A percentile compares a stretch with the other conserved stretches of the same genome.
Conservation (phyloP, 2,113 vertebrate species). For the Cyprinodon variegatus region DNA sequence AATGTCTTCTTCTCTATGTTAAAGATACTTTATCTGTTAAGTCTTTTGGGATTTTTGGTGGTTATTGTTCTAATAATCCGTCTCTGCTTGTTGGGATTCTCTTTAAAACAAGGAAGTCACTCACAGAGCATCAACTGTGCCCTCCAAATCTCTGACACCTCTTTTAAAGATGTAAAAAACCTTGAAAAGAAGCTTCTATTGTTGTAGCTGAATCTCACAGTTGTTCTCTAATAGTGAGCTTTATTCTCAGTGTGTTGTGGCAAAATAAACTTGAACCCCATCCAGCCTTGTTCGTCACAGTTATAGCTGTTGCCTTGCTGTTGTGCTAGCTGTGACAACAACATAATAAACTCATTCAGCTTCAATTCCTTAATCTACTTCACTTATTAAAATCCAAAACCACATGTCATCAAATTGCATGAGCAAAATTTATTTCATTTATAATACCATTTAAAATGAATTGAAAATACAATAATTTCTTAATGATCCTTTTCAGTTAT, state of each 20-base stretch:
- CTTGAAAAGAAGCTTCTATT: neutral
- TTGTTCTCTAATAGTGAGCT: neutral
- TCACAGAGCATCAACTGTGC: neutral
- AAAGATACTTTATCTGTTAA: too few species aligned
- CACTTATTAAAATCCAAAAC: neutral
- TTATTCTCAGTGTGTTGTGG: neutral
- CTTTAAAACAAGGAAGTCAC: too few species aligned
- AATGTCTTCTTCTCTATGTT: too few species aligned
- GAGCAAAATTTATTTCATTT: neutral
- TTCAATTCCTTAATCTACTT: neutral
- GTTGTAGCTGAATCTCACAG: neutral
- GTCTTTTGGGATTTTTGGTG: too few species aligned
- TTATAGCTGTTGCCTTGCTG: neutral
- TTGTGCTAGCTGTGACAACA: too few species aligned
- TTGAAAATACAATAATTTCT: neutral
- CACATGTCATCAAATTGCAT: neutral
- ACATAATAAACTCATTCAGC: neutral
- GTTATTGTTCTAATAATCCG: too few species aligned
- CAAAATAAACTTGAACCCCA: neutral
- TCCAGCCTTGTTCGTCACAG: neutral
- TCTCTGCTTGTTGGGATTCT: too few species aligned
- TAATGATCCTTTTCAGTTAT: constrained; percentile 25
- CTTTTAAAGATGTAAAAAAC: neutral
- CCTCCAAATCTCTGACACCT: neutral
- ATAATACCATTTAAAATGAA: neutral